A percentile compares a stretch with the other conserved stretches of the same genome.
Conservation (phyloP, 2,113 vertebrate species). For the Dromaius novaehollandiae region DNA sequence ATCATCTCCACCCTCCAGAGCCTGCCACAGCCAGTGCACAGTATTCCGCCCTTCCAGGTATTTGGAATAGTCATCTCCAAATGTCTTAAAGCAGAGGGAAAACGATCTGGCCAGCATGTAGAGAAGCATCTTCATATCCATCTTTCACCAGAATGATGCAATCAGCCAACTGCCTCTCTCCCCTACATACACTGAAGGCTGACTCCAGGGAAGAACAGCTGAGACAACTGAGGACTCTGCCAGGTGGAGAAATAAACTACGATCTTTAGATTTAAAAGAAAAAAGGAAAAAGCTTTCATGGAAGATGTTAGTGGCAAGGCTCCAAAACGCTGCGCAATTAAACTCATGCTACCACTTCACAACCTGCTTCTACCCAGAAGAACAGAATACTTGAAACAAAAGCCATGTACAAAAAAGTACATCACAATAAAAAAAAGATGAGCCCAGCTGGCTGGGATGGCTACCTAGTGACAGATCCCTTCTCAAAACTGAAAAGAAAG, state of each 20-base stretch:
- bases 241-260: slow-evolving; percentile 30
- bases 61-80: background rate
- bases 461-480: slow-evolving; percentile 64
- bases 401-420: slow-evolving; percentile 74
- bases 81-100: background rate
- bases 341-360: slow-evolving; percentile 16
- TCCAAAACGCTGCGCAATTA: background rate
- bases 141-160: background rate
- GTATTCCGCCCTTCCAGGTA: slow-evolving; percentile 7
- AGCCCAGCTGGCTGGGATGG: slow-evolving; percentile 49
- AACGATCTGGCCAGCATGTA: background rate
- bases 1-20: background rate
- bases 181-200: background rate
- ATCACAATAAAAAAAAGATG: slow-evolving; percentile 35
- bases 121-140: background rate
- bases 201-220: slow-evolving; percentile 9
- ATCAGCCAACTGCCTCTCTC: background rate
- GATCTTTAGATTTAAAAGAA: slow-evolving; percentile 3
- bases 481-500: slow-evolving; percentile 51
- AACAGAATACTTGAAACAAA: slow-evolving; percentile 48
- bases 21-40: slow-evolving; percentile 46
- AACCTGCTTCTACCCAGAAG: slow-evolving; percentile 52
- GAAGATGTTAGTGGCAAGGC: slow-evolving; percentile 56
- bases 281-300: slow-evolving; percentile 1
- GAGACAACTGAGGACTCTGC: background rate